Base-by-base conservation (phyloP, 1,140 invertebrate species). In the Drosophila tristis region DNA sequence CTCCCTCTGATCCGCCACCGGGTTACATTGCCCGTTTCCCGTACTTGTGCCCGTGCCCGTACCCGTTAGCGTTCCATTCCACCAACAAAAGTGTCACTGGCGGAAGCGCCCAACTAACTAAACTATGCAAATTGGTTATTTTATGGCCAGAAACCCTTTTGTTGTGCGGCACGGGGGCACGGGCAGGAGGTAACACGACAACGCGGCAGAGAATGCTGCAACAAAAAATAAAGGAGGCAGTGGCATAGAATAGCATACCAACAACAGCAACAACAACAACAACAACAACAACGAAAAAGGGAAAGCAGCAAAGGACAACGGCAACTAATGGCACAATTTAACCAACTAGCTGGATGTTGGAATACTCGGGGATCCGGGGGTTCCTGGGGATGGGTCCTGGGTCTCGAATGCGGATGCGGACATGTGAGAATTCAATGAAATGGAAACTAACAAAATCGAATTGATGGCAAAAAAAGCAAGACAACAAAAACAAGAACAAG, bases 381-480 rank as follows among this genome's bases (percentile, higher is more conserved):
- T 61, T 74, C 62, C 35, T 39, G 4, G 35, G 35, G 3, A 6
- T 7, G 26, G 26, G 9, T 11, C 31, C 35, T 13, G 3, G 43
- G 68, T 51, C 44, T 56, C 29, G 45, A 15, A 47, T 65, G 61
- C 53, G 55, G 61, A 72, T 63, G 63, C 80, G 84, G 84, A 89
- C 89, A 89, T 89, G 84, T 89, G 84, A 89, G 84, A 80, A 89
- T 89, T 89, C 84, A 89, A 89, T 89, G 84, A 89, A 89, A 89
- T 89, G 84, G 84, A 89, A 89, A 89, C 84, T 89, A 89, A 89
- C 85, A 89, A 89, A 87, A 89, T 89, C 74, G 82, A 89, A 89
- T 89, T 89, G 84, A 84, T 77, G 66, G 65, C 11, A 64, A 66
- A 61, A 58, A 72, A 66, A 59, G 44, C 54, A 16, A 57, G 59